Conservation (phyloP, 2,113 vertebrate genomes). For the Drymodes brunneopygia region DNA sequence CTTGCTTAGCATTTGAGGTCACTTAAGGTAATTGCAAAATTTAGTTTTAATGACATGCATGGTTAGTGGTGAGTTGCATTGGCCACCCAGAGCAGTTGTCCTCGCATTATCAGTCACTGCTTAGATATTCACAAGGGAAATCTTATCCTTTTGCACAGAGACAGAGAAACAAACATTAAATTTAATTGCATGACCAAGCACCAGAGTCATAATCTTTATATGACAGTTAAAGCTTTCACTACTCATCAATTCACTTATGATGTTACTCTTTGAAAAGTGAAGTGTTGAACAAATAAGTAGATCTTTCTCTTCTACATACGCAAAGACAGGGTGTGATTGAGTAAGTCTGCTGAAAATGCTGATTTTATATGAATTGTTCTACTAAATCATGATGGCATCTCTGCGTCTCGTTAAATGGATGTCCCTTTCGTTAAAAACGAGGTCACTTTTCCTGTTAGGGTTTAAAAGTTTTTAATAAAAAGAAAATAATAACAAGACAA, state of each 20-base stretch:
- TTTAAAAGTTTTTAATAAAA: too few species aligned
- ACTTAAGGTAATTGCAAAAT: conserved; percentile 25
- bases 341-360: neutral
- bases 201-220: conserved; percentile 63
- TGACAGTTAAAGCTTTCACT: conserved; percentile 68
- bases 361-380: neutral
- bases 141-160: conserved; percentile 46
- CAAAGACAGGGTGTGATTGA: conserved; percentile 3
- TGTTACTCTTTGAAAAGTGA: conserved; percentile 51
- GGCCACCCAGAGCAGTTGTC: conserved; percentile 45
- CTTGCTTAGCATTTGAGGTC: neutral
- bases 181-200: conserved; percentile 63
- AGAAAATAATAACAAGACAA: too few species aligned
- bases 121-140: conserved; percentile 47
- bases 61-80: conserved; percentile 35
- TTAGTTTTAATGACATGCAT: conserved; percentile 21
- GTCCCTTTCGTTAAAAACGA: too few species aligned
- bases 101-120: conserved; percentile 52
- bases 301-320: conserved; percentile 24
- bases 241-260: conserved; percentile 66
- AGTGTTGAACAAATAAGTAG: conserved; percentile 39
- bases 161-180: conserved; percentile 66
- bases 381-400: neutral
- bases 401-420: neutral
- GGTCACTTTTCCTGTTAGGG: too few species aligned